Evolutionary conservation across 2,113 vertebrate species (phyloP).

Genomic region (Sapayoa aenigma): DNA sequence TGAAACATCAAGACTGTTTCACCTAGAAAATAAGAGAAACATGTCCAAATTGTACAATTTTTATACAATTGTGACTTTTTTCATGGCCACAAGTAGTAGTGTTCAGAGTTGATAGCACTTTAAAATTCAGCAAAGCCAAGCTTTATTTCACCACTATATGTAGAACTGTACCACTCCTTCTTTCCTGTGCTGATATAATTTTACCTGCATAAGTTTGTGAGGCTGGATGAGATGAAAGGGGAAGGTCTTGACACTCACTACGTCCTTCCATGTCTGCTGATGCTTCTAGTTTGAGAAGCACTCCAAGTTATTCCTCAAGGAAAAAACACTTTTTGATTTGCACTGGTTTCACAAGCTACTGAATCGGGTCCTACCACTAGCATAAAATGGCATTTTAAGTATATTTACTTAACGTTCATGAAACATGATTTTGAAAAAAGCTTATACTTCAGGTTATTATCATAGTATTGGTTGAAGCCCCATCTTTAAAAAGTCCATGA

Average conservation of each 20-base stretch:
- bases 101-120: background rate
- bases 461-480: background rate
- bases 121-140: background rate
- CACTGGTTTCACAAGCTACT: background rate
- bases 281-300: too few species aligned
- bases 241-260: rapidly evolving
- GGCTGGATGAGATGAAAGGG: background rate
- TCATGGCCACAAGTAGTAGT: background rate
- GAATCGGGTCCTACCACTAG: background rate
- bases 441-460: background rate
- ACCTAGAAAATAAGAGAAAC: background rate
- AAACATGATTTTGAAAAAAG: background rate
- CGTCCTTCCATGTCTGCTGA: background rate
- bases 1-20: background rate
- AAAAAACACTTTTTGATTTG: background rate
- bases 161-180: background rate
- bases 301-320: background rate
- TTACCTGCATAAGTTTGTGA: background rate
- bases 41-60: background rate
- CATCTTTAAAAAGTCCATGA: background rate
- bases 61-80: background rate
- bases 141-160: background rate
- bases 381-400: background rate
- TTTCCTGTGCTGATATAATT: background rate
- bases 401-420: background rate